Base-by-base conservation (phyloP, 1,140 invertebrate species). In the Ectropis grisescens region DNA sequence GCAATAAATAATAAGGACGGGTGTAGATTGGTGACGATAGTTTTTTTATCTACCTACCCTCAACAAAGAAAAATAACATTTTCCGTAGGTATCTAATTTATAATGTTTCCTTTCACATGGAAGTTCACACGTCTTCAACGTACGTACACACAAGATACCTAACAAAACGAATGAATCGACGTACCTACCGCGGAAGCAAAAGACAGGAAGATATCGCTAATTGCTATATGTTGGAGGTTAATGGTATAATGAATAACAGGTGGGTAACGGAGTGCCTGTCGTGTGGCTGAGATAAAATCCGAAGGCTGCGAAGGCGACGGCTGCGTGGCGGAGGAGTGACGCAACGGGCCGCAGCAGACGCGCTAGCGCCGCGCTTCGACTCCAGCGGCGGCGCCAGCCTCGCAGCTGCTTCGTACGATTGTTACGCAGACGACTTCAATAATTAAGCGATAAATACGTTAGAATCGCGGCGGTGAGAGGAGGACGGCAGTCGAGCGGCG, bases 361-460 rank as follows among this genome's bases (percentile, higher is more conserved):
- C 56, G 47, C 58, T 64, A 75, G 70, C 70, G 74, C 70, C 71
- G 58, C 47, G 40, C 49, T 42, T 56, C 58, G 58, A 41, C 37
- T 40, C 54, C 53, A 43, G 55, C 49, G 55, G 43, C 47, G 58
- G 48, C 56, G 48, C 24, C 24, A 52, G 56, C 59, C 44, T 50
- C 46, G 57, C 49, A 69, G 49, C 67, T 64, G 56, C 58, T 43
- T 67, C 58, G 66, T 75, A 8, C 8, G 75, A 80, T 80, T 75
- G 66, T 69, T 75, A 68, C 62, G 62, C 67, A 65, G 70, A 76
- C 75, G 62, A 72, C 67, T 69, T 71, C 66, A 72, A 69, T 76
- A 80, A 80, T 76, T 76, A 76, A 76, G 71, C 64, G 71, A 80
- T 80, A 80, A 80, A 76, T 76, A 71, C 67, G 75, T 62, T 62